Percentiles rank a stretch among this genome's conserved stretches.
Evolutionary conservation across 2,113 vertebrate species (phyloP).

Genomic region (Mormyrus lacerda): DNA sequence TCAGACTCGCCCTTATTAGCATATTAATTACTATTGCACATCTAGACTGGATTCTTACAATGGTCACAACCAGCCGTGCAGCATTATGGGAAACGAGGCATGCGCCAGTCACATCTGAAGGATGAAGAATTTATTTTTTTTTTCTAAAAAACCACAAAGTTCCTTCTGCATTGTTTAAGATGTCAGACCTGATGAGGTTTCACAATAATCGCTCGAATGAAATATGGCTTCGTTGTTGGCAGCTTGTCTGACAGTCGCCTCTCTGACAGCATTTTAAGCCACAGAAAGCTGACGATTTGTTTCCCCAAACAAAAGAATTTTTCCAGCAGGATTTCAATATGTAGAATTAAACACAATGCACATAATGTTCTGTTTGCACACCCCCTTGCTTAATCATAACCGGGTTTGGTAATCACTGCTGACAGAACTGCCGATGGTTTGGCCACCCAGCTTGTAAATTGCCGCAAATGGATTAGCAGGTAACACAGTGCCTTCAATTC

Average conservation of each 20-base stretch:
- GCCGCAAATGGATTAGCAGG: neutral
- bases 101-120: neutral
- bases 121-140: neutral
- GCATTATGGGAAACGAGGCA: neutral
- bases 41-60: neutral
- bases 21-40: neutral
- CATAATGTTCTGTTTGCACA: neutral
- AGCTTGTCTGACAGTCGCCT: neutral
- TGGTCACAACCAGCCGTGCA: neutral
- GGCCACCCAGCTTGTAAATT: neutral
- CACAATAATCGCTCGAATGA: neutral
- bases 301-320: slow-evolving; percentile 6
- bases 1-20: neutral
- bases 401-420: neutral
- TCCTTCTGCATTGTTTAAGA: neutral
- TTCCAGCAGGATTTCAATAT: neutral
- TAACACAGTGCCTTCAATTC: neutral
- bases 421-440: neutral
- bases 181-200: neutral
- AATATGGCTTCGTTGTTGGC: neutral
- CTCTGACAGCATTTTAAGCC: neutral
- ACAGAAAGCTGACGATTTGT: neutral
- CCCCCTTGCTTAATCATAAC: neutral
- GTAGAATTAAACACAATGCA: neutral
- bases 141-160: neutral